phyloP scores from a whole-genome alignment of 2,113 vertebrate species.

The Columba livia region DNA sequence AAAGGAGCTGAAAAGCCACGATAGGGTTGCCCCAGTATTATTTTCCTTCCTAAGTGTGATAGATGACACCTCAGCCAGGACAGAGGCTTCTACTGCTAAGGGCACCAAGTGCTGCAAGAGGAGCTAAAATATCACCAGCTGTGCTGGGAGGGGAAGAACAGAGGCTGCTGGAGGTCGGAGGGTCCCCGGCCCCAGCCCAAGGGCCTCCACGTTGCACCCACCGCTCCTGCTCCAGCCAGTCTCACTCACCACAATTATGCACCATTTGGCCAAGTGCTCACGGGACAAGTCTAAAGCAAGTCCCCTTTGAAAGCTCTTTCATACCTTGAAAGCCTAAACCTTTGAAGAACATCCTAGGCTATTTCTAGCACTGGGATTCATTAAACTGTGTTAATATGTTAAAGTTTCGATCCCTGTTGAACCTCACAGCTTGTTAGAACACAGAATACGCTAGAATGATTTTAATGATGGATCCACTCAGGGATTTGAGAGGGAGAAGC shows the following conservation, averaged over 20 bases:
- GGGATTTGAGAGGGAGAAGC: background rate
- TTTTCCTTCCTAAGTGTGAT: background rate
- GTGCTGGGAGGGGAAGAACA: background rate
- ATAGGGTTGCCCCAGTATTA: background rate
- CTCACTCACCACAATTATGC: background rate
- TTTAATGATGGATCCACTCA: background rate
- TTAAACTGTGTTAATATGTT: background rate
- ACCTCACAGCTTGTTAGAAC: slow-evolving; percentile 6
- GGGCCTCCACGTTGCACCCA: background rate
- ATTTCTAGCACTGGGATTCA: slow-evolving; percentile 26
- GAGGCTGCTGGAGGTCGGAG: background rate
- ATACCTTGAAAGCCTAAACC: background rate
- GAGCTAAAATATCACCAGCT: background rate
- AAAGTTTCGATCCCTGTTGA: background rate
- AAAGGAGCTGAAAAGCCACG: background rate
- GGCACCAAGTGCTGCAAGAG: background rate
- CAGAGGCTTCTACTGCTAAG: background rate
- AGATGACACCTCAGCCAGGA: background rate
- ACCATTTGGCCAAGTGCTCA: background rate
- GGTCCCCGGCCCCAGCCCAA: background rate
- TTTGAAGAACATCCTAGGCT: slow-evolving; percentile 5
- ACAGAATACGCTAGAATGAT: background rate
- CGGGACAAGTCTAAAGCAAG: background rate
- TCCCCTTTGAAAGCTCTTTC: background rate
- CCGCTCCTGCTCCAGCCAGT: background rate